Evolutionary conservation across 1,140 invertebrate genomes (phyloP), one percentile per base, ranked within the genome.

Genomic region (Drosophila navojoa): DNA sequence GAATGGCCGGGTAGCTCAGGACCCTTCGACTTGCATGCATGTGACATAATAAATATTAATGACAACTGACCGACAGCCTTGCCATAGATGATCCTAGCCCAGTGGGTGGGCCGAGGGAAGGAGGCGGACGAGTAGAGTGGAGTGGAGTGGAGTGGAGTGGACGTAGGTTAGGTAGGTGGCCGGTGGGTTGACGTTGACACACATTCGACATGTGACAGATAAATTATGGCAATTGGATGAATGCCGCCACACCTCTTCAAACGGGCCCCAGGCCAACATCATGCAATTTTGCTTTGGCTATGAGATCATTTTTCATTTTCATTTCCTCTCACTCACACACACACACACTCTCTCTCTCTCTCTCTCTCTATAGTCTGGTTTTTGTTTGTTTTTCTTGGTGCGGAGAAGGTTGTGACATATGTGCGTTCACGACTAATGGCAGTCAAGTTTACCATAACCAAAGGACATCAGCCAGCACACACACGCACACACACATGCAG

Each of bases 191-290:
- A 86, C 78, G 81, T 76, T 81, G 81, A 87, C 79, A 89, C 72
- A 89, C 84, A 87, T 87, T 89, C 84, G 84, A 89, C 84, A 87
- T 87, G 84, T 87, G 84, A 87, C 84, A 84, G 84, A 87, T 87
- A 87, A 84, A 89, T 87, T 89, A 89, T 84, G 82, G 84, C 84
- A 89, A 89, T 87, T 77, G 76, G 70, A 84, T 67, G 66, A 81
- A 66, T 72, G 70, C 75, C 67, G 47, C 49, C 77, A 79, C 81
- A 84, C 77, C 73, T 85, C 55, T 44, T 25, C 58, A 77, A 59
- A 62, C 68, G 42, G 67, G 47, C 35, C 73, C 44, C 35, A 45
- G 54, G 63, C 57, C 52, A 69, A 64, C 55, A 27, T 59, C 44
- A 55, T 76, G 71, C 66, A 75, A 45, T 60, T 80, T 57, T 54